Evolutionary conservation across 2,113 vertebrate genomes (phyloP), one percentile per base, ranked within the genome.

Genomic region (Thunnus maccoyii): DNA sequence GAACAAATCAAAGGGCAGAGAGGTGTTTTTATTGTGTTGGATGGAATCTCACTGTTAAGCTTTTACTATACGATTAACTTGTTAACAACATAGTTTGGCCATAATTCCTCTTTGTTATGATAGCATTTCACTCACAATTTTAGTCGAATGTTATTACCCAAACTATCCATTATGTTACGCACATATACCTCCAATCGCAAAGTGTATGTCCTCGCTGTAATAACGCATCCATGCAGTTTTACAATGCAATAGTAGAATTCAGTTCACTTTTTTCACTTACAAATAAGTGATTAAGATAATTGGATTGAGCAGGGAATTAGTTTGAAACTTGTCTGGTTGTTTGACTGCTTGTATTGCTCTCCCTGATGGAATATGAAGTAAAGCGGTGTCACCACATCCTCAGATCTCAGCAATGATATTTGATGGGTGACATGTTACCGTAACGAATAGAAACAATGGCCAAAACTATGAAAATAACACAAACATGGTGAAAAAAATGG

Each of bases 221-320:
- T 6, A 55, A 46, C 30, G 14, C 4, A 5, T 50, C 25, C 32
- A 71, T 6, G 2, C 22, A 10, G 16, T 48, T 36, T 48, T 12
- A 44, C 17, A 56, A 56, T 41, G 63, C 13, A 32, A 9, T 20
- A 8, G n/a, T n/a, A 64, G 2, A 71, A 46, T 36, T 67, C 66
- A 11, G 32, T 52, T 54, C 4, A 30, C 13, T 52, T 44, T 25
- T 63, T 76, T 47, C 46, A 46, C 17, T 55, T 46, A 48, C 4
- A 58, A 60, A 65, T 20, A 27, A 69, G 0, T 3, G 15, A 62
- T 13, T 56, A 30, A 30, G n/a, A 56, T 69, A 57, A 72, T 25
- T 76, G n/a, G 67, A 60, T 9, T 41, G 20, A 83, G 62, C 17
- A 58, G 27, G 11, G 22, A 65, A 67, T 79, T 58, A 65, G 27